A percentile compares a stretch with the other conserved stretches of the same genome.
These are phyloP conservation scores for Pseudomyrmex sp. DNA, from an alignment of 1,140 invertebrate genomes.

Conservation along the genomic window DNA sequence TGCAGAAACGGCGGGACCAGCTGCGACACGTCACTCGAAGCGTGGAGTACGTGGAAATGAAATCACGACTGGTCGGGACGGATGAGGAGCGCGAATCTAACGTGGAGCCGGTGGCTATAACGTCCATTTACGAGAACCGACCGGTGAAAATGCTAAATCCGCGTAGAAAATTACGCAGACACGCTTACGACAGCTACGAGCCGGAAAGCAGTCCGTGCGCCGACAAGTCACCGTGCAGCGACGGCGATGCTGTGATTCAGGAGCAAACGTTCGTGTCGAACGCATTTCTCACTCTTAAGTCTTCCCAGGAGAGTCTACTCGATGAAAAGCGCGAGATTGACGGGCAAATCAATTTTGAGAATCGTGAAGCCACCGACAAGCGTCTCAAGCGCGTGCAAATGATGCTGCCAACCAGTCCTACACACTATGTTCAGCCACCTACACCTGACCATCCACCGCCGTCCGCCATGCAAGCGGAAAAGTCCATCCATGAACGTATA, in stretches of 20 bases:
- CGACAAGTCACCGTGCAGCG: slow-evolving; percentile 84
- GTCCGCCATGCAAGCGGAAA: slow-evolving; percentile 94
- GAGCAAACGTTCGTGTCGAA: slow-evolving; percentile 86
- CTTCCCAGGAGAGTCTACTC: slow-evolving; percentile 88
- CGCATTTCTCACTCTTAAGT: slow-evolving; percentile 87
- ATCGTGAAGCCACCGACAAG: slow-evolving; percentile 79
- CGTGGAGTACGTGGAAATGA: slow-evolving; percentile 91
- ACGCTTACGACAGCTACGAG: slow-evolving; percentile 88
- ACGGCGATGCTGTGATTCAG: slow-evolving; percentile 77
- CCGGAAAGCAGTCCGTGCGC: slow-evolving; percentile 81
- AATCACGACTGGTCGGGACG: slow-evolving; percentile 85
- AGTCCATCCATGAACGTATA: slow-evolving; percentile 95
- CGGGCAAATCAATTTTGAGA: slow-evolving; percentile 77
- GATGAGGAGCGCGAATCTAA: slow-evolving; percentile 81
- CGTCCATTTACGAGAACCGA: slow-evolving; percentile 90
- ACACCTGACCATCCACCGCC: slow-evolving; percentile 98
- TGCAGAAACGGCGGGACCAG: slow-evolving; percentile 86
- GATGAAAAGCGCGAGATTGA: slow-evolving; percentile 85
- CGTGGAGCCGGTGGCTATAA: slow-evolving; percentile 89
- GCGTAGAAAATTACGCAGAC: slow-evolving; percentile 88
- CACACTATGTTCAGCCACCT: slow-evolving; percentile 95
- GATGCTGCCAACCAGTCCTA: slow-evolving; percentile 91
- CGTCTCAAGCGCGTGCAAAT: slow-evolving; percentile 84
- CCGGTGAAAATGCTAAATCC: slow-evolving; percentile 91
- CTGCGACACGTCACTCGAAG: slow-evolving; percentile 89